These are phyloP conservation scores for Heliconius erato DNA, from an alignment of 2,888 invertebrate genomes.

Conservation along the genomic window DNA sequence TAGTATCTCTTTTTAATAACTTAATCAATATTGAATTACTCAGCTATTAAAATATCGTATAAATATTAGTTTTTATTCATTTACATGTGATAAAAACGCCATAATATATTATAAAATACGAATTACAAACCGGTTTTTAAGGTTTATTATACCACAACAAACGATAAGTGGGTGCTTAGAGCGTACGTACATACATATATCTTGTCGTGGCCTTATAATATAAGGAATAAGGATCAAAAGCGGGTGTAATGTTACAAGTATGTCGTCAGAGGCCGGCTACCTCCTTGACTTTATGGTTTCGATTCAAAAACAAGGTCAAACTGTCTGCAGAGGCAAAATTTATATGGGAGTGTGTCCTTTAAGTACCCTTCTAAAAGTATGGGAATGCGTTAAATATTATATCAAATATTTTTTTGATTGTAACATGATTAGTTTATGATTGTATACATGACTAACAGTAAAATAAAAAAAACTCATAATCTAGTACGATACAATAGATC, in stretches of 20 bases:
- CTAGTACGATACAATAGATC: no score
- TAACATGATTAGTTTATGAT: no score
- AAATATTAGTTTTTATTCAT: neutral
- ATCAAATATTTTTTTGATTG: neutral
- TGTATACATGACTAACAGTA: no score
- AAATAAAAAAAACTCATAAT: no score
- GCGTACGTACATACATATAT: neutral
- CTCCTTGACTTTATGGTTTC: constrained; percentile 28
- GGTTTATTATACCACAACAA: constrained; percentile 27
- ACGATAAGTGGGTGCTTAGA: constrained; percentile 30
- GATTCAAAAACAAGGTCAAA: constrained; percentile 32
- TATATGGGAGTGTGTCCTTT: constrained; percentile 16
- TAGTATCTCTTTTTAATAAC: neutral
- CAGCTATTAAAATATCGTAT: neutral
- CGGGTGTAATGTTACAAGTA: neutral
- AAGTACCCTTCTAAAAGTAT: neutral
- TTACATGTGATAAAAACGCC: neutral
- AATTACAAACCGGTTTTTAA: constrained; percentile 17
- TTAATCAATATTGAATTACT: neutral
- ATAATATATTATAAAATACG: neutral
- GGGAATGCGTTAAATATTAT: neutral
- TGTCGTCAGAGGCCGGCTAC: constrained; percentile 27
- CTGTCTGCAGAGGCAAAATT: constrained; percentile 14
- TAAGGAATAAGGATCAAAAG: constrained; percentile 12
- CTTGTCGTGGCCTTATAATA: neutral